Evolutionary conservation across 2,888 invertebrate species (phyloP).

Genomic region (Ichneumoninae sp.): DNA sequence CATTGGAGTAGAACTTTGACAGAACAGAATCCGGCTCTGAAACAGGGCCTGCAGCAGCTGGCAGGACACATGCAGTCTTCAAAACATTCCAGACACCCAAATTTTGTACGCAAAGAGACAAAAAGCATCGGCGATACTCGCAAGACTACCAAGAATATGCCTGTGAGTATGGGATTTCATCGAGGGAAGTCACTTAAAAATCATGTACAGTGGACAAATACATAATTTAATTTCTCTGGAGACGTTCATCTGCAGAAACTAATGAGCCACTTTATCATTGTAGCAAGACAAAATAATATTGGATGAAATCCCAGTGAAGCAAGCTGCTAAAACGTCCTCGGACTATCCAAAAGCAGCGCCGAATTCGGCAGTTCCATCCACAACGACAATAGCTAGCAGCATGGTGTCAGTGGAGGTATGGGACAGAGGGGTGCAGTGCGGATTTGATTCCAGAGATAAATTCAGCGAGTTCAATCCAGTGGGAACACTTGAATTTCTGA

Average conservation of each 20-base stretch:
- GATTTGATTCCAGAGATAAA: constrained; percentile 71
- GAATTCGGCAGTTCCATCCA: constrained; percentile 68
- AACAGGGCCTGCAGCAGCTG: constrained; percentile 71
- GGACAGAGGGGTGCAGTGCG: constrained; percentile 74
- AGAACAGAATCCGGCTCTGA: constrained; percentile 73
- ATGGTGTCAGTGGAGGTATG: constrained; percentile 72
- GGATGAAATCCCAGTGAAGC: constrained; percentile 70
- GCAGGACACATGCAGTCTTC: constrained; percentile 54
- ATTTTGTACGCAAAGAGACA: constrained; percentile 59
- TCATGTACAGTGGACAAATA: not conserved
- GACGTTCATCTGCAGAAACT: not conserved
- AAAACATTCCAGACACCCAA: constrained; percentile 65
- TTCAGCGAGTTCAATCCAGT: constrained; percentile 74
- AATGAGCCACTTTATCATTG: not conserved
- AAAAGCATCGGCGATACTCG: constrained; percentile 54
- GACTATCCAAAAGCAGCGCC: constrained; percentile 64
- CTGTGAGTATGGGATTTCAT: constrained; percentile 29
- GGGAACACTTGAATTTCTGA: constrained; percentile 73
- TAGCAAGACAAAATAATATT: constrained; percentile 60
- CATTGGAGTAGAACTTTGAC: constrained; percentile 72
- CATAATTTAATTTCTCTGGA: not conserved
- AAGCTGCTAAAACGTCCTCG: constrained; percentile 63
- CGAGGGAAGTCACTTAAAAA: not conserved
- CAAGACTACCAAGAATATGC: constrained; percentile 30
- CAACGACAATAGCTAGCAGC: constrained; percentile 69